Conservation (phyloP, 2,797 vertebrate species). For the Myotis pilosus region DNA sequence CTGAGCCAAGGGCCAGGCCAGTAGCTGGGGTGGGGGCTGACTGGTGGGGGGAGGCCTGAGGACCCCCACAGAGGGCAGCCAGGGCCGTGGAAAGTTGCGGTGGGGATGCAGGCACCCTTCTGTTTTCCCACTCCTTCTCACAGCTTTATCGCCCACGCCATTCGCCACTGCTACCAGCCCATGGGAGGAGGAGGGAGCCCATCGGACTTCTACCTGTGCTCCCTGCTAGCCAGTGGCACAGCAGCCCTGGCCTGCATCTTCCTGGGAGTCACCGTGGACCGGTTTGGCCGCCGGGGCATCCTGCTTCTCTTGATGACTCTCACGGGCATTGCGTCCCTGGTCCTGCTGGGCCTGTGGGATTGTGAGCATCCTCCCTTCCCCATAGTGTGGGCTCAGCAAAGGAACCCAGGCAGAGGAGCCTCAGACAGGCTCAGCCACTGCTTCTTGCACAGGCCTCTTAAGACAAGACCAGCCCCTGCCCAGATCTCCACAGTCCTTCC, state of each 20-base stretch:
- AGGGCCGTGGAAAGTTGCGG: not conserved
- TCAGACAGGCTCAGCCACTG: conserved; percentile 12
- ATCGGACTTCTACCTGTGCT: conserved; percentile 91
- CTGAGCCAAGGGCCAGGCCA: conserved; percentile 49
- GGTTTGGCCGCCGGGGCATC: conserved; percentile 92
- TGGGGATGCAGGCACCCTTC: not conserved
- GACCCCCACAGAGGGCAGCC: not conserved
- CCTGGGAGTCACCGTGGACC: conserved; percentile 90
- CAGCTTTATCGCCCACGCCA: conserved; percentile 94
- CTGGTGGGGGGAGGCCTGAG: not conserved
- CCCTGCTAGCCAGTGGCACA: conserved; percentile 90
- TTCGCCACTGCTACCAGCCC: conserved; percentile 90
- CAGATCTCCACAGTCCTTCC: not conserved
- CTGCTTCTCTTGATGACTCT: conserved; percentile 91
- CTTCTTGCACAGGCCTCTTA: not conserved
- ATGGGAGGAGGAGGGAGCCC: conserved; percentile 87
- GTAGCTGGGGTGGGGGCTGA: not conserved
- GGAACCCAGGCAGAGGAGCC: conserved; percentile 5
- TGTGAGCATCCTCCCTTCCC: conserved; percentile 85
- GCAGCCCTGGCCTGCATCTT: conserved; percentile 90
- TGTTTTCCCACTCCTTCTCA: not conserved
- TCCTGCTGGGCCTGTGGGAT: conserved; percentile 91
- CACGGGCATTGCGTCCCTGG: conserved; percentile 91
- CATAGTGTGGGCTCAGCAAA: not conserved
- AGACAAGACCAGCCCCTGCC: conserved; percentile 7